These are phyloP conservation scores for Melitaea athalia DNA, from an alignment of 2,888 invertebrate species.

Conservation along the genomic window DNA sequence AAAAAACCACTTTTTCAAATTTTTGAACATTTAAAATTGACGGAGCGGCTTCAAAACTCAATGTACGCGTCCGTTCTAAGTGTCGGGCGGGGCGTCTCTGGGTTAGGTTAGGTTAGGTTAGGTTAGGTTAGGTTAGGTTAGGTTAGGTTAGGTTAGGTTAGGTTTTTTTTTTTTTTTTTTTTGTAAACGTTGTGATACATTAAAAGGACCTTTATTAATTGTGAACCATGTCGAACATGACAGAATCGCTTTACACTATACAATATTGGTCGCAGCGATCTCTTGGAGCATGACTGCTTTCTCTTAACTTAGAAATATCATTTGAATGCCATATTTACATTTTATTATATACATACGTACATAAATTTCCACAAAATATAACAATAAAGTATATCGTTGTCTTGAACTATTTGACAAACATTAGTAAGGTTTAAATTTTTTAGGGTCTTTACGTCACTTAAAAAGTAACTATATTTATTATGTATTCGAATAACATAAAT, in stretches of 20 bases:
- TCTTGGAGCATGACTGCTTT: constrained; percentile 18
- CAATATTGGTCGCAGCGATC: constrained; percentile 1
- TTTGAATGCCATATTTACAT: constrained; percentile 22
- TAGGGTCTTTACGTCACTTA: not conserved
- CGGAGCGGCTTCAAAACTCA: too few species aligned
- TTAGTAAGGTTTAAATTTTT: not conserved
- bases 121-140: too few species aligned
- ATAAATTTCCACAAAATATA: not conserved
- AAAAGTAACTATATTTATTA: not conserved
- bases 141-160: too few species aligned
- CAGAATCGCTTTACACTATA: constrained; percentile 13
- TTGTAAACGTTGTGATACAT: constrained; percentile 24
- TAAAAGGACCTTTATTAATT: constrained; percentile 33
- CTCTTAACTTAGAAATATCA: constrained; percentile 10
- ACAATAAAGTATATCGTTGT: constrained; percentile 4
- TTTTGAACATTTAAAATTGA: too few species aligned
- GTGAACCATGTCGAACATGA: constrained; percentile 40
- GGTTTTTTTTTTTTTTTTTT: too few species aligned
- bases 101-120: too few species aligned
- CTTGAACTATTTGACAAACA: not conserved
- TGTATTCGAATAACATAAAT: not conserved
- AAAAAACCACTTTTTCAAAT: too few species aligned
- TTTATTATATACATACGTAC: constrained; percentile 7
- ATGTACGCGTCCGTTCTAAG: too few species aligned
- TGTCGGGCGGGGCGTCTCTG: too few species aligned